Percentiles rank a stretch among this genome's conserved stretches.
These are phyloP conservation scores for Ormyrus rosae DNA, from an alignment of 2,888 invertebrate genomes.

Conservation along the genomic window DNA sequence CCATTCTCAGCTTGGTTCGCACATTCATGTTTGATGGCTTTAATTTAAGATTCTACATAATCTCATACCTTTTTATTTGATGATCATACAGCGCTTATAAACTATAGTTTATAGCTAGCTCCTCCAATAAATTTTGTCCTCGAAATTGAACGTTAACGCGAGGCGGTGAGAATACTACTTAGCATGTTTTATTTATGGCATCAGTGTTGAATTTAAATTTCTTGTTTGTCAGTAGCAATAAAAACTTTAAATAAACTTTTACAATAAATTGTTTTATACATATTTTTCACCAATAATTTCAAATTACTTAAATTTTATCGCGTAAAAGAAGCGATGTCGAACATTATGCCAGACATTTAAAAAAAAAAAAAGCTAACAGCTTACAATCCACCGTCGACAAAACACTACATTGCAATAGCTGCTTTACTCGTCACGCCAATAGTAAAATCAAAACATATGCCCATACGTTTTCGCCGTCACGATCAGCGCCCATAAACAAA, in stretches of 20 bases:
- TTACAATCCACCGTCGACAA: too few relatives aligned
- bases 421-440: too few relatives aligned
- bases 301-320: too few relatives aligned
- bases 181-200: slow-evolving; percentile 7
- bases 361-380: too few relatives aligned
- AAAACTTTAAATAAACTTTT: too few relatives aligned
- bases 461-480: not conserved
- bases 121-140: slow-evolving; percentile 22
- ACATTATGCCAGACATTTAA: too few relatives aligned
- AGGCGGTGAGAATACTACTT: slow-evolving; percentile 5
- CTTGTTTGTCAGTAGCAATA: too few relatives aligned
- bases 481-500: slow-evolving; percentile 22
- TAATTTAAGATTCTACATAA: slow-evolving; percentile 60
- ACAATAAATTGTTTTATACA: not conserved
- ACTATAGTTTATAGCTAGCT: slow-evolving; percentile 62
- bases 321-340: too few relatives aligned
- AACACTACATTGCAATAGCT: too few relatives aligned
- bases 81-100: slow-evolving; percentile 67
- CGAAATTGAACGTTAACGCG: slow-evolving; percentile 29
- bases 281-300: too few relatives aligned
- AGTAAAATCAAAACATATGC: too few relatives aligned
- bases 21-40: slow-evolving; percentile 71
- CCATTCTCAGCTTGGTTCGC: slow-evolving; percentile 70
- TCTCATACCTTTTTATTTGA: slow-evolving; percentile 62
- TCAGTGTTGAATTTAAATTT: not conserved